Evolutionary conservation across 2,113 vertebrate species (phyloP).

Genomic region (Lathamus discolor): DNA sequence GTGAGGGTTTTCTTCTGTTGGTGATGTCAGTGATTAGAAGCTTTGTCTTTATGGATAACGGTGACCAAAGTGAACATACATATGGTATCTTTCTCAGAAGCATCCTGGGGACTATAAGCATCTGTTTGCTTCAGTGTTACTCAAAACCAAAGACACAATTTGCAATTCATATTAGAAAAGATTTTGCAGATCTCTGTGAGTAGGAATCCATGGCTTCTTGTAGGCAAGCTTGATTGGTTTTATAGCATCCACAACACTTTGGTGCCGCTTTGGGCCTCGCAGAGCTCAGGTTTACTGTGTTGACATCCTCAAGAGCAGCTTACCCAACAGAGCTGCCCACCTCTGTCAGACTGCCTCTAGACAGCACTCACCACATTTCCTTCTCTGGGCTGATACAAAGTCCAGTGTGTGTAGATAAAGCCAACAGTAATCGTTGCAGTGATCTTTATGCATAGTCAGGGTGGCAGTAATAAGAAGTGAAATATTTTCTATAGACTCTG

Average conservation of each 20-base stretch:
- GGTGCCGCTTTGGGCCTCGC: background rate
- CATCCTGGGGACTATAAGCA: background rate
- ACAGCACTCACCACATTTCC: background rate
- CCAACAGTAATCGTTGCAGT: background rate
- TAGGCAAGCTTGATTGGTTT: background rate
- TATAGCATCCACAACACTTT: background rate
- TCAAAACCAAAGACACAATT: background rate
- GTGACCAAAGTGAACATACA: background rate
- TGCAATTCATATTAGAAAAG: background rate
- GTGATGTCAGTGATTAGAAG: background rate
- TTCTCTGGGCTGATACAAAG: background rate
- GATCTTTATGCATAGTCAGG: background rate
- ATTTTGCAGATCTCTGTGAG: background rate
- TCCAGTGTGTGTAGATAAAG: background rate
- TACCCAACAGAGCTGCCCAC: background rate
- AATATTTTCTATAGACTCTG: slow-evolving; percentile 18
- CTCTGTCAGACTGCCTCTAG: background rate
- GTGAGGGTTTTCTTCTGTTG: background rate
- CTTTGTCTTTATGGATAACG: background rate
- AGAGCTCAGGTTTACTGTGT: background rate
- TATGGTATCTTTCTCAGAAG: background rate
- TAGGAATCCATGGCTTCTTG: background rate
- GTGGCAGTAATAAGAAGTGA: background rate
- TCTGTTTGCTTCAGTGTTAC: background rate
- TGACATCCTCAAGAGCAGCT: background rate